Base-by-base conservation (phyloP, 92 coral and sea anemone genomes). In the Palythoa caribaeorum region DNA sequence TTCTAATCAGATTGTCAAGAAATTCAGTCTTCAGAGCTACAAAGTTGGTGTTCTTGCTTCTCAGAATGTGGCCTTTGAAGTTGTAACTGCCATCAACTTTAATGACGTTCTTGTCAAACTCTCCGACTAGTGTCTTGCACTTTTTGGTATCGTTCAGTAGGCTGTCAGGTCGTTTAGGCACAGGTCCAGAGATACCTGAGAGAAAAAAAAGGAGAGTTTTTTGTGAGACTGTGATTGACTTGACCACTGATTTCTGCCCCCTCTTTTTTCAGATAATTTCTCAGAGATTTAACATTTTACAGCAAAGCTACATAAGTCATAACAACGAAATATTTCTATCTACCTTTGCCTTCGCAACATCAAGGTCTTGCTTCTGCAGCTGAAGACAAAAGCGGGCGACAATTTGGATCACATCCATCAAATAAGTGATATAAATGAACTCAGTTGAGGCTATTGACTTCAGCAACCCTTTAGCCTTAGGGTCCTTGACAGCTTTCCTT, bases 401-500 rank as follows among this genome's bases (percentile, higher is more conserved):
- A 21, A 66, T 35, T 2, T 11, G 47, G 21, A 71, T 11, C 47
- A 16, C 72, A 66, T 66, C 38, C 72, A 20, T 66, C 10, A 66
- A 28, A 1, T 66, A 2, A 16, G 72, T 66, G n/a, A 66, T 19
- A 28, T 66, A 20, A 20, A 66, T 66, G 7, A 66, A n/a, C 35
- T 83, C 69, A 35, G 66, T 68, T 52, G 63, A 44, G 69, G 84
- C 78, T 73, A 80, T 73, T 76, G 77, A 55, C 57, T 73, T 70
- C 80, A 85, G 20, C 77, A 84, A 52, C 13, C 57, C 57, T 52
- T 52, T 52, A 52, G 57, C 57, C 1, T 1, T 52, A 13, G 57
- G 57, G 83, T 89, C 88, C 35, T 89, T 89, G 16, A 44, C 37
- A 20, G 81, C 88, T 4, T 85, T 85, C 73, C 88, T 85, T 48